Evolutionary conservation across 2,888 invertebrate genomes (phyloP), one percentile per base, ranked within the genome.

Genomic region (Leuctra nigra): DNA sequence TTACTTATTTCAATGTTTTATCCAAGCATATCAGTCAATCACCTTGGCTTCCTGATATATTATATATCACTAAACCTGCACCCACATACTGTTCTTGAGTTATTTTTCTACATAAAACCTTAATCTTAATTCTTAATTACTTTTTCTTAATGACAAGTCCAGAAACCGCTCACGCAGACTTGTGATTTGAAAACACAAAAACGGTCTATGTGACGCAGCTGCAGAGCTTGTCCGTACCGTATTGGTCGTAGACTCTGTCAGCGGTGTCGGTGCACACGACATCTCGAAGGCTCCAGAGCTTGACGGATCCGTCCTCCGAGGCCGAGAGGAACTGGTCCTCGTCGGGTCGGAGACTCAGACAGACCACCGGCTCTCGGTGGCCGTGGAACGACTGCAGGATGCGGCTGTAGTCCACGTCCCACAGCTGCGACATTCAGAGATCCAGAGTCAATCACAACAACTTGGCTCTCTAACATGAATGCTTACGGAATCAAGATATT

Each of bases 291-390:
- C 74, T 75, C 80, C 80, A 84, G 24, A 84, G 65, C 60, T 79
- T 79, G n/a, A 82, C 72, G 20, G 70, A 70, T 0, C 83, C 81
- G 63, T 78, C 77, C 24, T 71, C 70, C 4, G 77, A 77, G 9
- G 84, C 69, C 0, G 84, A 80, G 13, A 84, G 73, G 54, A 86
- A 80, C 22, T 75, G 72, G 1, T 75, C 73, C 3, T 76, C 76
- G 58, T 75, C 72, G 1, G 77, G 75, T 56, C 78, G 75, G 3
- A 81, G 72, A 1, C 80, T 76, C 3, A 82, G 65, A 70, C 74
- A 76, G 41, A 72, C 73, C 4, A 82, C 72, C 2, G 74, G 66
- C 0, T 71, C 70, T 0, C 67, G 71, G 16, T 75, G 75, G 1
- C 77, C 77, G 0, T 66, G 67, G 50, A 80, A 73, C 56, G 75